Percentiles rank a stretch among this genome's conserved stretches.
Conservation (phyloP, 1,140 invertebrate genomes). For the Sogatella furcifera region DNA sequence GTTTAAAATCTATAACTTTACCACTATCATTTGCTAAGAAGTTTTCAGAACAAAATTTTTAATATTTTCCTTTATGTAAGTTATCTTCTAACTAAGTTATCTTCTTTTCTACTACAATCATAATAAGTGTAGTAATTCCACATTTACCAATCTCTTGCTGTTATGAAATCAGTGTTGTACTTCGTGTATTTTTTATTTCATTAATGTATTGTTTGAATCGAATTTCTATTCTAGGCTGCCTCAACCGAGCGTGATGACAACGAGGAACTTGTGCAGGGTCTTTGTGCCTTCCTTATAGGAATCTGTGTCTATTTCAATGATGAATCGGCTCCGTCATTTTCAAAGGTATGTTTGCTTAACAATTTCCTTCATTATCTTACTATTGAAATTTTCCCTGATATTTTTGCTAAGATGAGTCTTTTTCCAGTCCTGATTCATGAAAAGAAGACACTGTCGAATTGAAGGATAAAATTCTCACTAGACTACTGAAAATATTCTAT, state of each 20-base stretch:
- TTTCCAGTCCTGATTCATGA: neutral
- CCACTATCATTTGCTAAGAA: no score
- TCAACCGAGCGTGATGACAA: conserved; percentile 76
- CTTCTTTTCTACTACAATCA: no score
- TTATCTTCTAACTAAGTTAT: no score
- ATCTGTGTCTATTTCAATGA: conserved; percentile 90
- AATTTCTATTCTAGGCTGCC: conserved; percentile 32
- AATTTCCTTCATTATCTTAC: conserved; percentile 2
- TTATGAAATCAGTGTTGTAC: neutral
- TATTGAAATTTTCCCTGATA: conserved; percentile 2
- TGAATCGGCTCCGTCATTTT: conserved; percentile 66
- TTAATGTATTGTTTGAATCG: no score
- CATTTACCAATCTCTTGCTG: neutral
- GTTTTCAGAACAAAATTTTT: no score
- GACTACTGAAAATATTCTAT: no score
- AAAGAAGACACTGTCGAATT: no score
- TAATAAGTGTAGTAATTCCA: no score
- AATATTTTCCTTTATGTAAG: no score
- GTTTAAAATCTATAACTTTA: no score
- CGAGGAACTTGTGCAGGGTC: conserved; percentile 76
- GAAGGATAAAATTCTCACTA: no score
- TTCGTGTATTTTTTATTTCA: no score
- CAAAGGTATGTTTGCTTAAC: conserved; percentile 39
- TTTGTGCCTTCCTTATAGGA: conserved; percentile 90
- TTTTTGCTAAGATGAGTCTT: neutral